These are phyloP conservation scores for Drosophila algonquin DNA, from an alignment of 2,888 invertebrate species.

Conservation along the genomic window DNA sequence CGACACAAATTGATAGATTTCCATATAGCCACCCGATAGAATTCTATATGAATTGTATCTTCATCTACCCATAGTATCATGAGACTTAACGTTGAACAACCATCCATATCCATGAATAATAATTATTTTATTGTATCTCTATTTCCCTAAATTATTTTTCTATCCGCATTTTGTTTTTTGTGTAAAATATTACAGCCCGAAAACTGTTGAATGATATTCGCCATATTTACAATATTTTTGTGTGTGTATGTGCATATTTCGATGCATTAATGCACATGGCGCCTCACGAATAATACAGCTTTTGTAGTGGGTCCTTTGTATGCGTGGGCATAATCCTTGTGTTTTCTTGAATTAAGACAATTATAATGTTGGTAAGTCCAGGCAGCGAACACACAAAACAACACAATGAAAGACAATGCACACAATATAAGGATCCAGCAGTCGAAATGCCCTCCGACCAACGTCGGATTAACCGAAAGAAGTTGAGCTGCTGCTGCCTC, in stretches of 20 bases:
- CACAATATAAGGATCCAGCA: background rate
- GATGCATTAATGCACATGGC: background rate
- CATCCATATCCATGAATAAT: background rate
- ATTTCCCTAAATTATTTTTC: background rate
- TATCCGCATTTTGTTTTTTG: no score
- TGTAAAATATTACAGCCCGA: no score
- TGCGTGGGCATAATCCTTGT: constrained; percentile 2
- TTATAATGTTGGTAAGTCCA: constrained; percentile 55
- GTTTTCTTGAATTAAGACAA: constrained; percentile 49
- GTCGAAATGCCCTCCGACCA: background rate
- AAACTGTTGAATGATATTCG: no score
- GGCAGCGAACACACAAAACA: background rate
- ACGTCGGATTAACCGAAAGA: constrained; percentile 21
- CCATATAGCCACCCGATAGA: no score
- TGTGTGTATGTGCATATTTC: background rate
- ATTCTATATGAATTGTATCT: no score
- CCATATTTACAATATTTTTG: no score
- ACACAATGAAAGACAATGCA: constrained; percentile 2
- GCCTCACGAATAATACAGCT: background rate
- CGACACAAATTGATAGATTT: no score
- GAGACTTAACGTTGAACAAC: no score
- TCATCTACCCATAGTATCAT: no score
- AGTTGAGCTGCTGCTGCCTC: constrained; percentile 18
- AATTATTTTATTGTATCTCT: background rate
- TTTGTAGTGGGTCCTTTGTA: background rate